These are phyloP conservation scores for Enteromius anoplus DNA, from an alignment of 2,797 vertebrate species.

Conservation along the genomic window DNA sequence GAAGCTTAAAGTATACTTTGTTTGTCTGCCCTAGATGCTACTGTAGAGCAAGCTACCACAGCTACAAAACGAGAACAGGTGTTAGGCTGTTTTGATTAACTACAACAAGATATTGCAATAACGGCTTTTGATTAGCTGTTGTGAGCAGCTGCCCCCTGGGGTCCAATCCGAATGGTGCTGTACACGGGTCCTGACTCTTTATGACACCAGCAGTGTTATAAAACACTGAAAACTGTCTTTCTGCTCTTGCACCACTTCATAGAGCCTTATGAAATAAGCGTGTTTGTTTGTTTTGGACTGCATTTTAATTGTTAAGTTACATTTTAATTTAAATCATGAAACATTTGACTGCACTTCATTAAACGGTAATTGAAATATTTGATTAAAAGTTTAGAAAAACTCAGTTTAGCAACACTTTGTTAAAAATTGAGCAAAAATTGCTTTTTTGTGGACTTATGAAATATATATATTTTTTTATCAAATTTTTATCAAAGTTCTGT, in stretches of 20 bases:
- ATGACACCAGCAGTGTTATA: not conserved
- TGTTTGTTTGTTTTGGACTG: not conserved
- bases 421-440: no score
- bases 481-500: no score
- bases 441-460: no score
- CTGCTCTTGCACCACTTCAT: not conserved
- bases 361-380: not conserved
- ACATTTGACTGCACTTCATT: not conserved
- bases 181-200: not conserved
- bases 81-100: not conserved
- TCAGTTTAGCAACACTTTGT: no score
- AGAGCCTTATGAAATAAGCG: not conserved
- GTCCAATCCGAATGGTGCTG: not conserved
- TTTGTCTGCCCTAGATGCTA: not conserved
- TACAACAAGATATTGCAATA: not conserved
- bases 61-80: not conserved
- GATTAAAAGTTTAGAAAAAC: not conserved
- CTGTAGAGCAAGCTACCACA: not conserved
- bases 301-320: not conserved
- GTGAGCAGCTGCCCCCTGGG: not conserved
- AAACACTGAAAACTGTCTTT: not conserved
- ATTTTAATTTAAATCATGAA: not conserved
- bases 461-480: no score
- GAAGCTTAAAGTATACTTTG: not conserved
- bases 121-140: slow-evolving; percentile 13